Conservation (phyloP, 2,113 vertebrate genomes). For the Cavia aperea region DNA sequence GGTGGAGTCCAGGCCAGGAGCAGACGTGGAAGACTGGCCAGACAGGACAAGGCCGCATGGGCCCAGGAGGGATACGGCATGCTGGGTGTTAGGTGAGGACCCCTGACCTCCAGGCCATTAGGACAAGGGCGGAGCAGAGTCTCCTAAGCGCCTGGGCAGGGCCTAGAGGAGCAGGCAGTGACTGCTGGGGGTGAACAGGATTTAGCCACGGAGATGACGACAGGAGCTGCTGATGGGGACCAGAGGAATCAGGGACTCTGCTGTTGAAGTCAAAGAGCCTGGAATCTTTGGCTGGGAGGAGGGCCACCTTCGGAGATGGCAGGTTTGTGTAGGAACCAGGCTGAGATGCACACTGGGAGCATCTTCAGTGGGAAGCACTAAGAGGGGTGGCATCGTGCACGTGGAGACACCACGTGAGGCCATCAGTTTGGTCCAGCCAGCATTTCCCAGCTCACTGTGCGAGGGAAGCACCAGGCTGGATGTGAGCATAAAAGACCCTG, state of each 20-base stretch:
- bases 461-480: background rate
- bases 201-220: too few relatives aligned
- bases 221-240: background rate
- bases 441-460: background rate
- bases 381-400: background rate
- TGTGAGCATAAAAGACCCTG: background rate
- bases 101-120: too few relatives aligned
- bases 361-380: background rate
- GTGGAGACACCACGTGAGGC: background rate
- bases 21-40: background rate
- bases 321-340: background rate
- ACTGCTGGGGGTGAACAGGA: background rate
- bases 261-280: background rate
- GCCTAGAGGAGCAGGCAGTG: background rate
- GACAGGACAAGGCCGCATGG: accelerated
- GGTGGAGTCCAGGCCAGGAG: background rate
- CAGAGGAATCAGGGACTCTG: background rate
- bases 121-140: background rate
- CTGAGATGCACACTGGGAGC: background rate
- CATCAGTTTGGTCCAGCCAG: background rate
- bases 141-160: too few relatives aligned
- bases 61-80: background rate
- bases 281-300: background rate
- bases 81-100: background rate
- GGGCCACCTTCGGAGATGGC: background rate